Base-by-base conservation (phyloP, 2,797 vertebrate genomes). In the Amblyopsis hoosieri region DNA sequence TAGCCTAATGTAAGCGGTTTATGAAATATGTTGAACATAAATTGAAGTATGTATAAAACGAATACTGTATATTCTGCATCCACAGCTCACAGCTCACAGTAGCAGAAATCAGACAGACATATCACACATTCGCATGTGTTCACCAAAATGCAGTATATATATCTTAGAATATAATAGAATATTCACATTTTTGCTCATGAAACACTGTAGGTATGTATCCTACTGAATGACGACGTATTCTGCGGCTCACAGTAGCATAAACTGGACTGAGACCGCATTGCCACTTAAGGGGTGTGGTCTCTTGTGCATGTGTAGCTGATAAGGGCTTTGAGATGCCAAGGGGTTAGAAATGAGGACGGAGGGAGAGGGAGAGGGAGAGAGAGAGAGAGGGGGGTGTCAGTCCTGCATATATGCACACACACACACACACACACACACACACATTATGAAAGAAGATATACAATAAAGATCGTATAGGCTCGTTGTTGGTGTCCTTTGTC, bases 341-440 rank as follows among this genome's bases (percentile, higher is more conserved):
- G 15, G 54, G 17, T 7, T 45, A 9, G 33, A 6, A 37, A 37
- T 37, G 33, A 37, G 45, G 70, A 69, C 45, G 54, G 45, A 13
- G 15, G 23, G 10, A 29, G 23, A 29, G 23, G 1, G 23, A 23
- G 23, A 4, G 23, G 4, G 23, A 23, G 23, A 23, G 23, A 23
- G 23, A 29, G 23, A 23, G 23, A 3, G 23, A 23, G 23, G 3
- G 12, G 52, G 54, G 55, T 29, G 6, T 54, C 4, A 19, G 51
- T 4, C 53, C 33, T 47, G 37, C 9, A 47, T 14, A 31, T 12
- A 42, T 13, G 12, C 55, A 47, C 47, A 12, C 29, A 37, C 10
- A 45, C 60, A 60, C 45, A 51, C 13, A 17, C n/a, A 64, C 48
- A 47, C 57, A 48, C 54, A 29, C 57, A 45, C 60, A 60, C 45